Evolutionary conservation across 2,888 invertebrate species (phyloP).

Genomic region (Papilio protenor): DNA sequence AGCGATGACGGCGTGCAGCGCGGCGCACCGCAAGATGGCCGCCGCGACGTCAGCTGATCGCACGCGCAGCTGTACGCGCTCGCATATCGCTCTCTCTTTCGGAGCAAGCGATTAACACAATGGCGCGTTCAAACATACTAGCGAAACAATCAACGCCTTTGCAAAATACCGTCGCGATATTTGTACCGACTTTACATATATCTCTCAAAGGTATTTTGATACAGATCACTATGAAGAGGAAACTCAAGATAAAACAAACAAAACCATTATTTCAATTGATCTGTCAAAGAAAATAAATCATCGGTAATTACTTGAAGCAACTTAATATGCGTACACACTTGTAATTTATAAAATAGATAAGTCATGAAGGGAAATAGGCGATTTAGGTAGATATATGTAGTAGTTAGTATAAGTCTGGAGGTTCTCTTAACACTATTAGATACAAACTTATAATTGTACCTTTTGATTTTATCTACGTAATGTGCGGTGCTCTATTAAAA

Average conservation of each 20-base stretch:
- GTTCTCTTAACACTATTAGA: background rate
- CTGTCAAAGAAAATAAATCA: background rate
- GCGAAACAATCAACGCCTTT: constrained; percentile 68
- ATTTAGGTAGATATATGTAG: background rate
- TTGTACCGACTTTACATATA: background rate
- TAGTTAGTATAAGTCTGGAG: background rate
- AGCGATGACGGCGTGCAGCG: constrained; percentile 68
- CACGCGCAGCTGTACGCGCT: constrained; percentile 72
- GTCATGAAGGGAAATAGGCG: background rate
- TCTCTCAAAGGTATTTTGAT: constrained; percentile 28
- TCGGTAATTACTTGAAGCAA: background rate
- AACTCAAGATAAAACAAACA: constrained; percentile 19
- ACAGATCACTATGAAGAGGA: constrained; percentile 17
- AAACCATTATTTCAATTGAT: background rate
- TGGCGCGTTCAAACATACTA: constrained; percentile 68
- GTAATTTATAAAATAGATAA: background rate
- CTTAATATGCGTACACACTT: background rate
- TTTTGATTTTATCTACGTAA: background rate
- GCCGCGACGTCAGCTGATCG: constrained; percentile 81
- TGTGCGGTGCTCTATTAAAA: background rate
- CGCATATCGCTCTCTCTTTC: constrained; percentile 74
- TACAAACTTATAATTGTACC: background rate
- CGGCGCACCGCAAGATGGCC: constrained; percentile 80
- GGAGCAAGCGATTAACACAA: constrained; percentile 63
- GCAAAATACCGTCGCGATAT: constrained; percentile 19